These are phyloP conservation scores for Rhinoderma darwinii DNA, from an alignment of 2,113 vertebrate species.

Conservation along the genomic window DNA sequence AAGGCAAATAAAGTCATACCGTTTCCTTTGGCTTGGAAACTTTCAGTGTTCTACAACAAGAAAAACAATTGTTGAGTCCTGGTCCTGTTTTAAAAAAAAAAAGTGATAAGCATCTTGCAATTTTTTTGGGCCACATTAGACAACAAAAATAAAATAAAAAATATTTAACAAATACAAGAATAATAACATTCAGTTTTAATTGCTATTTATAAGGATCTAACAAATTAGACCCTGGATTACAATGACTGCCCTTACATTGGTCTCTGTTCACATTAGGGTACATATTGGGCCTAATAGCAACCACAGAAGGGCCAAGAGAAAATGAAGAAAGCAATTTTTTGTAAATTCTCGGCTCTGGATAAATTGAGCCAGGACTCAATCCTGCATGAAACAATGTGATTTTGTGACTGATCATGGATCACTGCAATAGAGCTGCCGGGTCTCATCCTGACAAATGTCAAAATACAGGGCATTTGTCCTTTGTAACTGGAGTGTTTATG, in stretches of 20 bases:
- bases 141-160: neutral
- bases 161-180: neutral
- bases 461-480: no score
- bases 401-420: neutral
- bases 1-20: constrained; percentile 44
- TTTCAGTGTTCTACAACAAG: constrained; percentile 18
- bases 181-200: neutral
- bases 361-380: neutral
- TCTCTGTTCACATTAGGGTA: neutral
- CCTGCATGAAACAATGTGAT: neutral
- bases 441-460: neutral
- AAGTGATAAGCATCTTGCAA: neutral
- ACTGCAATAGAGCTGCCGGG: neutral
- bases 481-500: no score
- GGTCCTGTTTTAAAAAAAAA: neutral
- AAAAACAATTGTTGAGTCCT: constrained; percentile 28
- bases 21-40: constrained; percentile 29
- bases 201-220: no score
- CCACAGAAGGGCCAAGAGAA: neutral
- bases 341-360: neutral
- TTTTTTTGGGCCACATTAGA: neutral
- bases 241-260: no score
- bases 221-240: no score
- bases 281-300: neutral
- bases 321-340: neutral